Evolutionary conservation across 2,797 vertebrate genomes (phyloP).

Genomic region (Anguilla obscura): DNA sequence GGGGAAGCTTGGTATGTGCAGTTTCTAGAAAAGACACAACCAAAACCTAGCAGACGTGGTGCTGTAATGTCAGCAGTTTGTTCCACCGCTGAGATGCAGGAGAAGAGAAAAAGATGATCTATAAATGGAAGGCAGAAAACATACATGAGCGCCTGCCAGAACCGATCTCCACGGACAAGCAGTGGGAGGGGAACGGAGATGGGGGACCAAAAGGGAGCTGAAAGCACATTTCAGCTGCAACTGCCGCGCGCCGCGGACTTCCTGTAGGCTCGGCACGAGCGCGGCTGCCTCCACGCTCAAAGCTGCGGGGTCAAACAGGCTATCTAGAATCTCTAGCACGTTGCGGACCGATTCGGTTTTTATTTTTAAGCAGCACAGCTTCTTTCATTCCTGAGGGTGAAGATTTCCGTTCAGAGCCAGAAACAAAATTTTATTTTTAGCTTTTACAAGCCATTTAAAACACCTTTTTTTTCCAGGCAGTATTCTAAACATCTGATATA

Average conservation of each 20-base stretch:
- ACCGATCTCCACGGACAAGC: background rate
- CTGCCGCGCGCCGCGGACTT: background rate
- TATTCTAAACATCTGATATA: constrained; percentile 3
- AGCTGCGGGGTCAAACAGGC: background rate
- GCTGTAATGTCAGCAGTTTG: constrained; percentile 5
- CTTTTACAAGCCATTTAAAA: constrained; percentile 29
- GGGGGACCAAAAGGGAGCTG: background rate
- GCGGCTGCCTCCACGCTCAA: background rate
- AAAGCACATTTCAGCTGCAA: background rate
- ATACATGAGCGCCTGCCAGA: background rate
- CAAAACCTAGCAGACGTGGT: background rate
- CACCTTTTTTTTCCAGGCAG: background rate
- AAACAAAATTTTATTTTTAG: constrained; percentile 14
- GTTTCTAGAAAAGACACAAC: background rate
- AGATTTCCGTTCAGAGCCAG: background rate
- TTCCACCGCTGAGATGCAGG: background rate
- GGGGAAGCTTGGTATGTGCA: background rate
- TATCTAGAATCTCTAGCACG: background rate
- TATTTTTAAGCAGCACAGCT: background rate
- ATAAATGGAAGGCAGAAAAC: constrained; percentile 14
- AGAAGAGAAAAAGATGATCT: background rate
- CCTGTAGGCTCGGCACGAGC: background rate
- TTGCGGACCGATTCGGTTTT: background rate
- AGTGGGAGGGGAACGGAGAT: background rate
- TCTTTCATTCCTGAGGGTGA: constrained; percentile 10